Percentiles rank a stretch among this genome's conserved stretches.
Conservation (phyloP, 2,113 vertebrate genomes). For the Coryphaenoides rupestris region DNA sequence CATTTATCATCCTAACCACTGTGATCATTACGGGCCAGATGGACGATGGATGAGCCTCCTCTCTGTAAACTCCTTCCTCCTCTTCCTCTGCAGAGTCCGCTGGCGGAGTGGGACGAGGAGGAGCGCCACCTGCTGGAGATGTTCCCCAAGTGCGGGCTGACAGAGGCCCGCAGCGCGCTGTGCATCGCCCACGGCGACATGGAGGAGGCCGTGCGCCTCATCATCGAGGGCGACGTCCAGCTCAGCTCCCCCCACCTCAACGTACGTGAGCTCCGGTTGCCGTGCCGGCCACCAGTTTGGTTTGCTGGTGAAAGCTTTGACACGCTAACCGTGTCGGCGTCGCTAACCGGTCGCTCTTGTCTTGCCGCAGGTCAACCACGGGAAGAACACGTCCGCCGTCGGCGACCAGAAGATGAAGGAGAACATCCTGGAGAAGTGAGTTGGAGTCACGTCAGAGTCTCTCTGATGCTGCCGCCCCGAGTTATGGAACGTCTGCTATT, state of each 20-base stretch:
- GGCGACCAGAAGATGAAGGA: conserved; percentile 83
- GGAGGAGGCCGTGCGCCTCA: conserved; percentile 92
- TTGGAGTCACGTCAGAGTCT: conserved; percentile 11
- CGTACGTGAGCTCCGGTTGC: conserved; percentile 69
- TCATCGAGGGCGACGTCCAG: conserved; percentile 88
- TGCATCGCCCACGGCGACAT: conserved; percentile 90
- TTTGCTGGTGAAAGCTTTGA: not conserved
- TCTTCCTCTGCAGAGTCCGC: conserved; percentile 41
- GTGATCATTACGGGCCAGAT: too few species aligned
- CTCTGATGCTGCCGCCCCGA: too few species aligned
- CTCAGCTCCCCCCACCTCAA: conserved; percentile 68
- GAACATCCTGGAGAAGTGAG: conserved; percentile 96
- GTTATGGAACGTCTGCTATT: too few species aligned
- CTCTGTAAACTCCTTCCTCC: not conserved
- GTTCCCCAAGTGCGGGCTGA: conserved; percentile 88
- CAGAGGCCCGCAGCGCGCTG: conserved; percentile 84
- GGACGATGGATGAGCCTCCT: too few species aligned
- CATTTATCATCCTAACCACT: too few species aligned
- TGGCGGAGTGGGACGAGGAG: conserved; percentile 70
- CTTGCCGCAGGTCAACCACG: conserved; percentile 76
- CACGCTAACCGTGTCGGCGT: too few species aligned
- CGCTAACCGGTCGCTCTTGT: conserved; percentile 3
- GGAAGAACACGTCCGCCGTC: conserved; percentile 68
- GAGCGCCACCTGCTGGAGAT: conserved; percentile 92
- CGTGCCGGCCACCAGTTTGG: not conserved